Base-by-base conservation (phyloP, 1,140 invertebrate species). In the Scaptodrosophila lebanonensis region DNA sequence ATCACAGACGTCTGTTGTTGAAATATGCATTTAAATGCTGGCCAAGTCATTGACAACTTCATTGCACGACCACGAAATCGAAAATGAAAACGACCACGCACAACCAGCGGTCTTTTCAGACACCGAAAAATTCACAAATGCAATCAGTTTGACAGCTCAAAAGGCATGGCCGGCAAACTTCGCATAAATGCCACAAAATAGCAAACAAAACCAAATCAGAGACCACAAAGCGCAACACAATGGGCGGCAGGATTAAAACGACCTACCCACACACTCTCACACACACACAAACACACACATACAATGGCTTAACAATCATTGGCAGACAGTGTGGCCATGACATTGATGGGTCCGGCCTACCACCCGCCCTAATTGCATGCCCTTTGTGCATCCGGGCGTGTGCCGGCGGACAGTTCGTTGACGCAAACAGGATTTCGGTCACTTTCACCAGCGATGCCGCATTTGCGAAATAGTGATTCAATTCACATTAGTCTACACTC, bases 171-270 rank as follows among this genome's bases (percentile, higher is more conserved):
- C 6, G 48, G 48, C 39, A 33, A 54, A 51, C 57, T 42, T 56
- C 44, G 49, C 59, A 50, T 44, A 39, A 63, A 45, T 54, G 42
- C 51, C 42, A 17, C 36, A 38, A 65, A 29, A 43, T 45, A 56
- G 17, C 44, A 77, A 65, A 72, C 52, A 72, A 64, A n/a, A n/a
- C 67, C 36, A 79, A 79, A 72, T 79, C 53, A 76, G 48, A 12
- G 35, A 57, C 63, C 32, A 76, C 72, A 79, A 79, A 53, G 67
- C n/a, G n/a, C n/a, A n/a, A n/a, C 22, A 25, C 22, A 25, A 25
- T 4, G 22, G 8, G 3, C 3, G 18, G 8, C 47, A 6, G 63
- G 57, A 77, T 77, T 77, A 79, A 72, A 68, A 58, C 40, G 43
- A 70, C 64, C 68, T 58, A 50, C 32, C 51, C 50, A 49, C 43